These are phyloP conservation scores for Acropora yongei DNA, from an alignment of 64 coral and sea anemone species.

Conservation along the genomic window DNA sequence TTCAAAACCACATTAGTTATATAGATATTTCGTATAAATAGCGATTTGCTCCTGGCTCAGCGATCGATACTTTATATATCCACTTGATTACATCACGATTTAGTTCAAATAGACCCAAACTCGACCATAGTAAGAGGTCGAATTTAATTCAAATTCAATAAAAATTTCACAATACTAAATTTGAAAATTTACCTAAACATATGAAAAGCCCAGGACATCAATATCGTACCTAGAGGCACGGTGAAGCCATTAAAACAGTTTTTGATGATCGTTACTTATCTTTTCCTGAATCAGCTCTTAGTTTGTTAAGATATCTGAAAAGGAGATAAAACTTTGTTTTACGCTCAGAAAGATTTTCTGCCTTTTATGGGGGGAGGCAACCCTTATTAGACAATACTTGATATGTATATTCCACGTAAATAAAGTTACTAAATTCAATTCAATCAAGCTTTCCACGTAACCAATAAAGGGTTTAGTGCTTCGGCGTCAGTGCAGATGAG, in stretches of 20 bases:
- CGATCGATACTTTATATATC: background rate
- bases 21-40: constrained; percentile 21
- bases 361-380: no score
- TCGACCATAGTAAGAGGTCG: background rate
- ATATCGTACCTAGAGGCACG: background rate
- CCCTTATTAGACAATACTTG: no score
- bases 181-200: constrained; percentile 15
- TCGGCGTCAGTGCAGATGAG: no score
- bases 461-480: no score
- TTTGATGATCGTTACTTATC: background rate
- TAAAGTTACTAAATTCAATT: no score
- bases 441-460: no score
- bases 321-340: background rate
- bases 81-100: background rate
- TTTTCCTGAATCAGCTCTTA: constrained; percentile 3
- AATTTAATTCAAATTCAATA: background rate
- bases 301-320: constrained; percentile 12
- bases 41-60: background rate
- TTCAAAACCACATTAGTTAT: background rate
- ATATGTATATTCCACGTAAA: no score
- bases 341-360: background rate
- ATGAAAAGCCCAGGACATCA: background rate
- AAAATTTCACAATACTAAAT: background rate
- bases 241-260: background rate
- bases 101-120: background rate